Base-by-base conservation (phyloP, 2,113 vertebrate species). In the Anolis carolinensis region DNA sequence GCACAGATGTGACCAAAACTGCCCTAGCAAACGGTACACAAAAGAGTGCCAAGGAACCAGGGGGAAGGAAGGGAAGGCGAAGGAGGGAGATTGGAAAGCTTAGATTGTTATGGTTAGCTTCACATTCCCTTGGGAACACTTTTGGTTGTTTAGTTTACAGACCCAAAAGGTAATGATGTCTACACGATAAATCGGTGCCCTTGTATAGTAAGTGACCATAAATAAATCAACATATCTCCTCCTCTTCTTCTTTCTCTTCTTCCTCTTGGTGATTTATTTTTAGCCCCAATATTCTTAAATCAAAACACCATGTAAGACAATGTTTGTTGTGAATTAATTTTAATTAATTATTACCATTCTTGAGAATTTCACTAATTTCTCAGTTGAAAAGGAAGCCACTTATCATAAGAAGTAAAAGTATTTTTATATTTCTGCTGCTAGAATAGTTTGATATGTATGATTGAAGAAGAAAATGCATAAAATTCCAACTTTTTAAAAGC, bases 1-100 rank as follows among this genome's bases (percentile, higher is more conserved):
- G 96, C 98, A 97, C 99, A 99, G 98, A 99, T 99, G 98, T 98
- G 98, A 97, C 98, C 97, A 97, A 97, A 96, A 93, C 96, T 84
- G 72, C 94, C 94, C 94, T 96, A 97, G 97, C 96, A 97, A 97
- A 83, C 97, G 95, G 97, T 90, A 93, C 95, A 97, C 96, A 96
- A 96, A 93, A 92, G 97, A 95, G 95, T 96, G 95, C 97, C 96
- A 97, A 97, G 95, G 97, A 96, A 96, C 96, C 89, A 93, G 90
- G 94, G 95, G 95, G 95, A 67, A 30, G 55, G 0, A 11, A 7
- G 23, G 70, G 2, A 13, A 16, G 1, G 39, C 4, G 11, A 1
- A 32, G 23, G 20, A 1, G 32, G 18, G 2, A 7, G 25, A 97
- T 97, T 97, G 97, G 96, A 97, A 97, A 96, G 96, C 96, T 20